These are phyloP conservation scores for Pimephales promelas DNA, from an alignment of 2,113 vertebrate species.

Conservation along the genomic window DNA sequence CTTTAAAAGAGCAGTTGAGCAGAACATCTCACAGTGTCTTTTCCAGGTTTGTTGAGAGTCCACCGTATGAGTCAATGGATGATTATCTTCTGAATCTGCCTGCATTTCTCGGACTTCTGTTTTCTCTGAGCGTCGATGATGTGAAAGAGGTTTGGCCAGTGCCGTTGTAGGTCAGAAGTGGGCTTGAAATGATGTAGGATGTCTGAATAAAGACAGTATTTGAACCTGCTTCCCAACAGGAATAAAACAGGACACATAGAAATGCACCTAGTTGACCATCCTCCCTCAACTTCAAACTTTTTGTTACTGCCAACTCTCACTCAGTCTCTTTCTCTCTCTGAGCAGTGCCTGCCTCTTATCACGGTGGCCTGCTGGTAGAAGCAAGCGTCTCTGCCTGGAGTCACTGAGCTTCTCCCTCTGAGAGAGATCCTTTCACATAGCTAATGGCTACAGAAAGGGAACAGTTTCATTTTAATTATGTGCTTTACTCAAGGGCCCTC, in stretches of 20 bases:
- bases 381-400: conserved; percentile 60
- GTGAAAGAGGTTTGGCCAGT: too few relatives aligned
- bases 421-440: conserved; percentile 71
- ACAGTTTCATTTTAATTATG: conserved; percentile 78
- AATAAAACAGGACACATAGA: background rate
- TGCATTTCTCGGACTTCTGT: too few relatives aligned
- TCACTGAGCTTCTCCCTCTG: conserved; percentile 68
- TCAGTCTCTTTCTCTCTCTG: conserved; percentile 16
- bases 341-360: conserved; percentile 63
- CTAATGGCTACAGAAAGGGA: conserved; percentile 75
- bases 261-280: background rate
- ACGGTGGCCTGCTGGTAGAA: conserved; percentile 55
- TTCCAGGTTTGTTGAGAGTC: background rate
- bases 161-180: too few relatives aligned
- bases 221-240: background rate
- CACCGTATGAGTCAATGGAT: background rate
- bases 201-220: background rate
- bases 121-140: too few relatives aligned
- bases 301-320: background rate
- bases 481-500: conserved; percentile 69
- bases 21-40: too few relatives aligned
- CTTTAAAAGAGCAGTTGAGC: background rate
- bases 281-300: background rate
- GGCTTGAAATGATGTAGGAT: too few relatives aligned
- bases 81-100: background rate